Percentiles rank a stretch among this genome's conserved stretches.
These are phyloP conservation scores for human (Homo sapiens) DNA, from an alignment of 2,113 vertebrate genomes.

Conservation along the genomic window DNA sequence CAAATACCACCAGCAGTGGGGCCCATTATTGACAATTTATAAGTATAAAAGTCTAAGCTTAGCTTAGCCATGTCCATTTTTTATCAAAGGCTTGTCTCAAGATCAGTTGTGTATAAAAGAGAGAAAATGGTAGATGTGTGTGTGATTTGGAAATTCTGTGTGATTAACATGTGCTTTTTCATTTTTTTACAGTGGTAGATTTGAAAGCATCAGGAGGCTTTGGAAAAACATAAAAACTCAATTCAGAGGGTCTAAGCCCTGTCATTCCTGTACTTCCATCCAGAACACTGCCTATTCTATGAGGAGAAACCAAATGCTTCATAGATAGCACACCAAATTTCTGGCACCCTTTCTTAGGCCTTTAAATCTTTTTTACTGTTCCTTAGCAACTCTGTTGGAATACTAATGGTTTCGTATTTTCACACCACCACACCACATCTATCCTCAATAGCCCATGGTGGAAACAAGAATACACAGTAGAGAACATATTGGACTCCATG, in stretches of 20 bases:
- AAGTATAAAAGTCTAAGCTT: not conserved
- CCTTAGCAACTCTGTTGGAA: not conserved
- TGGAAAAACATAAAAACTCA: not conserved
- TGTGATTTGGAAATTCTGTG: not conserved
- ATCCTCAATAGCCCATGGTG: too few relatives aligned
- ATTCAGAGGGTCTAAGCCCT: not conserved
- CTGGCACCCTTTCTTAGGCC: not conserved
- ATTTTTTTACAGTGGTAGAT: not conserved
- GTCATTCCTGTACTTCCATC: rapidly evolving
- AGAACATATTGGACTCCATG: not conserved
- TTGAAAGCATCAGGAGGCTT: not conserved
- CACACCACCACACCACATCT: too few relatives aligned
- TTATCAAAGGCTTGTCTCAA: not conserved
- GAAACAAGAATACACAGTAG: not conserved
- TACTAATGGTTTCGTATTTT: not conserved
- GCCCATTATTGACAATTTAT: not conserved
- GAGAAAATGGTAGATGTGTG: not conserved
- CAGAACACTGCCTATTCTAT: not conserved
- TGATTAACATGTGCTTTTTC: not conserved
- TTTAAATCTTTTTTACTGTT: not conserved
- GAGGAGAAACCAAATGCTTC: not conserved
- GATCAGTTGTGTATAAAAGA: not conserved
- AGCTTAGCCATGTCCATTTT: not conserved
- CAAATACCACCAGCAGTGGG: not conserved
- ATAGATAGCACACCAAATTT: not conserved